Evolutionary conservation across 2,888 invertebrate species (phyloP).

Genomic region (Drosophila setosimentum): DNA sequence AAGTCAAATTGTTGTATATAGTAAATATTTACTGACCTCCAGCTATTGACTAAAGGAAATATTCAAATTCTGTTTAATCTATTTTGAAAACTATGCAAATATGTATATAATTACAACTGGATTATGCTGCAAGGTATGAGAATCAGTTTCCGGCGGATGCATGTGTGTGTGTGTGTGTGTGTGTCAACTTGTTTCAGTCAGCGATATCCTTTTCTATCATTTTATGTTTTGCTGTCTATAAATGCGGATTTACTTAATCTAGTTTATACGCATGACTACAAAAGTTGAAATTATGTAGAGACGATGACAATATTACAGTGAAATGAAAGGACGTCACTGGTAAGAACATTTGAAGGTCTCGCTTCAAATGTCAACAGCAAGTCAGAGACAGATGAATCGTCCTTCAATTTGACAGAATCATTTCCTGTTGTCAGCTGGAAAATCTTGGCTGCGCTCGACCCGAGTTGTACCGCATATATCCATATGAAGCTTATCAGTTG

Average conservation of each 20-base stretch:
- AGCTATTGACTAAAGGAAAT: background rate
- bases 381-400: slow-evolving; percentile 26
- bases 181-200: background rate
- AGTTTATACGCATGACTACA: slow-evolving; percentile 66
- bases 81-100: slow-evolving; percentile 57
- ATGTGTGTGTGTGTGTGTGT: background rate
- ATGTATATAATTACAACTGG: slow-evolving; percentile 16
- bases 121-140: slow-evolving; percentile 1
- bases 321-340: slow-evolving; percentile 37
- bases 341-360: slow-evolving; percentile 15
- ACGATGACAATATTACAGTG: slow-evolving; percentile 29
- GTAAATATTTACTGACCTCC: background rate
- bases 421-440: background rate
- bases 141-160: slow-evolving; percentile 8
- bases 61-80: slow-evolving; percentile 38
- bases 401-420: background rate
- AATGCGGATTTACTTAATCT: slow-evolving; percentile 68
- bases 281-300: slow-evolving; percentile 50
- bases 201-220: slow-evolving; percentile 16
- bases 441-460: background rate
- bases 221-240: slow-evolving; percentile 46
- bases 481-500: too few relatives aligned
- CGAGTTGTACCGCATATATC: too few relatives aligned
- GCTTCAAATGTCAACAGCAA: slow-evolving; percentile 32
- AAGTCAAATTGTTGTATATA: background rate